Evolutionary conservation across 2,113 vertebrate species (phyloP).

Genomic region (Ovis aries): ARS-UI_Ramb_v3.0 NC_056062.1:6531001-6531500

Average conservation of each 20-base stretch:
- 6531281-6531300: not conserved
- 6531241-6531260: not conserved
- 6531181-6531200: too few relatives aligned
- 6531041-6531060: too few relatives aligned
- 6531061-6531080: too few relatives aligned
- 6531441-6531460: constrained; percentile 3
- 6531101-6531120: too few relatives aligned
- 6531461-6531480: not conserved
- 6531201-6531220: too few relatives aligned
- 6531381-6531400: constrained; percentile 35
- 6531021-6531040: too few relatives aligned
- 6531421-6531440: not conserved
- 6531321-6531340: constrained; percentile 66
- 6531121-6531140: too few relatives aligned
- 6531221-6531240: too few relatives aligned
- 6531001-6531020: too few relatives aligned
- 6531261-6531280: constrained; percentile 43
- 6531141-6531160: too few relatives aligned
- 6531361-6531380: constrained; percentile 57
- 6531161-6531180: too few relatives aligned
- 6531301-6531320: constrained; percentile 62
- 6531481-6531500: not conserved
- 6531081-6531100: too few relatives aligned
- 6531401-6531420: constrained; percentile 41
- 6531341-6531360: constrained; percentile 45